phyloP scores from a whole-genome alignment of 1,140 invertebrate genomes.

The Sipha flava region DNA sequence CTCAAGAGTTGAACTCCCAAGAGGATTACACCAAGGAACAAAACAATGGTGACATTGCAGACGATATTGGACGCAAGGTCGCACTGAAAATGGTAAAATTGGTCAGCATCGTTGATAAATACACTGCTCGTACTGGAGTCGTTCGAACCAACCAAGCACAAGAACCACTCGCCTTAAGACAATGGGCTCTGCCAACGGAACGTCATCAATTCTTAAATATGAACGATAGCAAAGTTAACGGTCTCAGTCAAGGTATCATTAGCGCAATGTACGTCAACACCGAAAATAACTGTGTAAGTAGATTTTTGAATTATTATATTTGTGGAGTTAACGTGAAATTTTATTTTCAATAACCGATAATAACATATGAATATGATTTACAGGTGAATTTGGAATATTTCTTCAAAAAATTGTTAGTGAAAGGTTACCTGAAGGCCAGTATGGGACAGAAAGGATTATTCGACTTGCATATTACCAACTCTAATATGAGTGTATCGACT shows the following conservation, averaged over 20 bases:
- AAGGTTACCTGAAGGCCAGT: not conserved
- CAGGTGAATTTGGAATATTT: slow-evolving; percentile 5
- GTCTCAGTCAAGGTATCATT: not conserved
- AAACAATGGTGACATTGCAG: not conserved
- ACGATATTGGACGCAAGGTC: not conserved
- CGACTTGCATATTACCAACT: not conserved
- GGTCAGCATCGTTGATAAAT: not conserved
- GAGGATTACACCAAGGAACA: not conserved
- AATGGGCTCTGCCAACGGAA: not conserved
- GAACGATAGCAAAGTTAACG: not conserved
- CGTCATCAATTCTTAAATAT: not conserved
- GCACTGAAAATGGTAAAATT: slow-evolving; percentile 3
- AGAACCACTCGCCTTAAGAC: not conserved
- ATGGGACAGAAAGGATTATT: not conserved
- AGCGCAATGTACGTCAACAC: not conserved
- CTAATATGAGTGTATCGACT: not conserved
- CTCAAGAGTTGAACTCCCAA: not conserved
- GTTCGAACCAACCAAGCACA: not conserved
- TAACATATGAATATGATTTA: not conserved
- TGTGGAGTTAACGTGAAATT: not conserved
- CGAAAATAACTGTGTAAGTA: not conserved
- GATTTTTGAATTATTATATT: too few relatives aligned
- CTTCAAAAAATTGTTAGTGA: not conserved
- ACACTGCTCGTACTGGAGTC: not conserved
- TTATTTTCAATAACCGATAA: too few relatives aligned